Evolutionary conservation across 1,140 invertebrate genomes (phyloP).

Genomic region (Harlomillsia oculata): DNA sequence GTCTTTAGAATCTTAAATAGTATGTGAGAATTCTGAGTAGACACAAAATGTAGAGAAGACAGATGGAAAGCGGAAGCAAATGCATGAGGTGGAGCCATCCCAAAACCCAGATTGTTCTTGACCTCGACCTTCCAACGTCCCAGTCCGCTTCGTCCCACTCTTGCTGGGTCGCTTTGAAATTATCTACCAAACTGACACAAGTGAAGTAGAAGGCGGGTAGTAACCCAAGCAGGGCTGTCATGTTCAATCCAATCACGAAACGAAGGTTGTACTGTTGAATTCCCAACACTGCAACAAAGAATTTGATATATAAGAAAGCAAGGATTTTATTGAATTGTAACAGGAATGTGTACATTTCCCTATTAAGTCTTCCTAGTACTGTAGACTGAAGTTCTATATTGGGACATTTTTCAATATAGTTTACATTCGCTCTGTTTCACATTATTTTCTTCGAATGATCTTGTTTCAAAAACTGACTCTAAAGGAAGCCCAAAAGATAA

Average conservation of each 20-base stretch:
- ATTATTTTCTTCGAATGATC: no score
- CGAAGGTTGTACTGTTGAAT: constrained; percentile 24
- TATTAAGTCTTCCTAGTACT: no score
- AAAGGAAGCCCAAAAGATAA: no score
- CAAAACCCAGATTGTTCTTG: constrained; percentile 23
- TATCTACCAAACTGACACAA: constrained; percentile 11
- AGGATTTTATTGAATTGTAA: no score
- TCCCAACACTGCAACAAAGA: constrained; percentile 14
- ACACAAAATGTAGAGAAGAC: constrained; percentile 17
- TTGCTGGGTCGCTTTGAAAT: constrained; percentile 1
- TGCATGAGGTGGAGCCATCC: constrained; percentile 25
- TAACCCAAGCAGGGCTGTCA: constrained; percentile 14
- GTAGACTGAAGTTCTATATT: no score
- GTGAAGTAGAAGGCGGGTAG: constrained; percentile 26
- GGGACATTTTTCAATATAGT: no score
- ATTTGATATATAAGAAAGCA: neutral
- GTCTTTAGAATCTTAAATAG: no score
- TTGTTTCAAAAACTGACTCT: no score
- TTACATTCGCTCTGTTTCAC: no score
- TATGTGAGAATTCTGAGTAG: constrained; percentile 22
- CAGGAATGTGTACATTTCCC: no score
- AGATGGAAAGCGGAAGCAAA: constrained; percentile 18
- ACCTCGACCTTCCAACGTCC: neutral
- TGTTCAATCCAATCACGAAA: constrained; percentile 14
- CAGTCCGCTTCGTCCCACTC: neutral